Evolutionary conservation across 1,140 invertebrate species (phyloP).

Genomic region (Leptopilina boulardi): DNA sequence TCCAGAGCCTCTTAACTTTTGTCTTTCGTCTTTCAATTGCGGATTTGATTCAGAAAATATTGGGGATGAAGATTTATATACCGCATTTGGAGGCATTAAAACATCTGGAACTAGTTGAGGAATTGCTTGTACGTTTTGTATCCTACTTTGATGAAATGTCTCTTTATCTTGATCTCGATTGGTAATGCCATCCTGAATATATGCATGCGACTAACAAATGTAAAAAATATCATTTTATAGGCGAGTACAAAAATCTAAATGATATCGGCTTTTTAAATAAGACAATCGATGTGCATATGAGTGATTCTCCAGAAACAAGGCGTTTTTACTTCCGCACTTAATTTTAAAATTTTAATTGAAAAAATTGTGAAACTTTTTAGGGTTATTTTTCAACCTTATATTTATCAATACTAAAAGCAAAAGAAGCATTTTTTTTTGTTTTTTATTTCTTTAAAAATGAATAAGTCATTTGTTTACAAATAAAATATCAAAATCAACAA

Average conservation of each 20-base stretch:
- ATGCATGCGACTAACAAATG: conserved; percentile 63
- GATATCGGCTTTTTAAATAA: conserved; percentile 9
- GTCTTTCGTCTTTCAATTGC: conserved; percentile 20
- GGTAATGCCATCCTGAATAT: conserved; percentile 58
- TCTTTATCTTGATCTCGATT: conserved; percentile 62
- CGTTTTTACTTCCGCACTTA: conserved; percentile 8
- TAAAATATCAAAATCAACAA: too few relatives aligned
- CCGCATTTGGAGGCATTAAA: conserved; percentile 61
- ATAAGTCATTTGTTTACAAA: too few relatives aligned
- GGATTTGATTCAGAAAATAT: conserved; percentile 67
- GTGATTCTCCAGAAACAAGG: conserved; percentile 1
- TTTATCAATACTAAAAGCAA: not conserved
- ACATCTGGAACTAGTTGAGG: conserved; percentile 58
- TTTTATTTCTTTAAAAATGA: too few relatives aligned
- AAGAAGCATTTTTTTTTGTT: too few relatives aligned
- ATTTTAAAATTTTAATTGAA: too few relatives aligned
- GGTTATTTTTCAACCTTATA: not conserved
- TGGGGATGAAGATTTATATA: conserved; percentile 65
- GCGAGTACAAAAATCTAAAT: too few relatives aligned
- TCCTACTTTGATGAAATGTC: conserved; percentile 53
- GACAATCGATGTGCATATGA: not conserved
- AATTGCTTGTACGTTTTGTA: conserved; percentile 55
- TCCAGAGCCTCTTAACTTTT: conserved; percentile 18
- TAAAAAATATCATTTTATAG: not conserved
- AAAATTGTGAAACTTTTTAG: not conserved